Evolutionary conservation across 2,797 vertebrate species (phyloP), one percentile per base, ranked within the genome.

Genomic region (Tokudaia muenninki): DNA sequence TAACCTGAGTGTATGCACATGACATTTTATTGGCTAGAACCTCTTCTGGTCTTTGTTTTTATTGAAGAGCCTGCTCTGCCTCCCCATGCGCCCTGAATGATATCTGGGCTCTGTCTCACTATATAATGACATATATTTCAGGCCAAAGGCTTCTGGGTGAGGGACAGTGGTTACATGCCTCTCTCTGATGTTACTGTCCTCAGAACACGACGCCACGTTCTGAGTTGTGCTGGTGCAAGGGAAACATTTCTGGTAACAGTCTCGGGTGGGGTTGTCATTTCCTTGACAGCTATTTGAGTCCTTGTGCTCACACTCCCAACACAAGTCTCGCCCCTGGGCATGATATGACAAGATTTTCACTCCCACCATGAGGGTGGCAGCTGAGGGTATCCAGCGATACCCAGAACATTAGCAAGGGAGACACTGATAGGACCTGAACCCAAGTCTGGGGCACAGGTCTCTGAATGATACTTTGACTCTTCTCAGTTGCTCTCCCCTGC

Each of bases 211-310:
- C 87, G 52, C 50, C 24, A 21, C 0, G 22, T 74, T 74, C 65
- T 2, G 65, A 74, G 67, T 14, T 61, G 55, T 83, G 24, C 37
- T 87, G 55, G 72, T 82, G 26, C 47, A 70, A 92, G 74, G 84
- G 44, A 92, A 95, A 37, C 41, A 61, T 82, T 88, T 55, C 78
- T 41, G 78, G 91, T 63, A 87, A 94, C 65, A 87, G 92, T 67
- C 83, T 67, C 19, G 87, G 88, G 80, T 78, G 70, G 83, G 41
- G 26, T 37, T 96, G 84, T 94, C 16, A 70, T 29, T 63, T 34
- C 72, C 41, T 41, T 37, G 77, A 75, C 37, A 57, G 93, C 55
- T 93, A 72, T 44, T 47, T 0, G 8, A 80, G 7, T 16, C 31
- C 59, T n/a, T 7, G 65, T 86, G 90, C 22, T 94, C 57, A 11